phyloP scores from a whole-genome alignment of 2,888 invertebrate genomes.

The Drosophila niveifrons region DNA sequence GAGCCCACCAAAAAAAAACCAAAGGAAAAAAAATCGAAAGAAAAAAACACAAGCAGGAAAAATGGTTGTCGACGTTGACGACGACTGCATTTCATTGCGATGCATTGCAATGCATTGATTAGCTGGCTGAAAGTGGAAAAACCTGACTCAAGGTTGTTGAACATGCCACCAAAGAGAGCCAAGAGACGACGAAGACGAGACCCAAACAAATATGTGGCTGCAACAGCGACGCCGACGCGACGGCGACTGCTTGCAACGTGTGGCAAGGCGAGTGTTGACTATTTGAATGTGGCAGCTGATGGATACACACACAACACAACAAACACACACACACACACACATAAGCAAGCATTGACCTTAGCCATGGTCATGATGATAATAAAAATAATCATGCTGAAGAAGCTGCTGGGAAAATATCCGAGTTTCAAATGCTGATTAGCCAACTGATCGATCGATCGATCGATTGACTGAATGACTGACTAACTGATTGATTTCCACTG shows the following conservation, averaged over 20 bases:
- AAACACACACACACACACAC: slow-evolving; percentile 19
- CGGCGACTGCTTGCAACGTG: slow-evolving; percentile 20
- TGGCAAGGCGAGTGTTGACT: slow-evolving; percentile 36
- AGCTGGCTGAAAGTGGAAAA: slow-evolving; percentile 80
- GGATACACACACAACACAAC: slow-evolving; percentile 63
- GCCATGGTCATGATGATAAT: slow-evolving; percentile 48
- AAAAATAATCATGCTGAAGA: slow-evolving; percentile 22
- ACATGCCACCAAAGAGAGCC: slow-evolving; percentile 57
- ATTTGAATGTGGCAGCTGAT: slow-evolving; percentile 80
- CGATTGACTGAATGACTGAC: slow-evolving; percentile 35
- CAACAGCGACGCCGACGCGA: slow-evolving; percentile 43
- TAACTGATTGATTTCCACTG: slow-evolving; percentile 34
- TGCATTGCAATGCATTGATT: slow-evolving; percentile 64
- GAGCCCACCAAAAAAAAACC: slow-evolving; percentile 26
- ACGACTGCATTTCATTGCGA: slow-evolving; percentile 37
- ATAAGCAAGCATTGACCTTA: slow-evolving; percentile 70
- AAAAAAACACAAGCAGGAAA: slow-evolving; percentile 48
- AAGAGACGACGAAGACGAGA: slow-evolving; percentile 34
- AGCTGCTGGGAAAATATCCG: slow-evolving; percentile 41
- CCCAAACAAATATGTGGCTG: slow-evolving; percentile 61
- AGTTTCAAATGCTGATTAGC: slow-evolving; percentile 39
- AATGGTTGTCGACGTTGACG: slow-evolving; percentile 62
- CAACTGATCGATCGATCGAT: slow-evolving; percentile 17
- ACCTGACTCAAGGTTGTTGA: slow-evolving; percentile 83
- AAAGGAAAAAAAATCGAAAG: neutral